phyloP scores from a whole-genome alignment of 1,140 invertebrate species.

The Drosophila seguyi region DNA sequence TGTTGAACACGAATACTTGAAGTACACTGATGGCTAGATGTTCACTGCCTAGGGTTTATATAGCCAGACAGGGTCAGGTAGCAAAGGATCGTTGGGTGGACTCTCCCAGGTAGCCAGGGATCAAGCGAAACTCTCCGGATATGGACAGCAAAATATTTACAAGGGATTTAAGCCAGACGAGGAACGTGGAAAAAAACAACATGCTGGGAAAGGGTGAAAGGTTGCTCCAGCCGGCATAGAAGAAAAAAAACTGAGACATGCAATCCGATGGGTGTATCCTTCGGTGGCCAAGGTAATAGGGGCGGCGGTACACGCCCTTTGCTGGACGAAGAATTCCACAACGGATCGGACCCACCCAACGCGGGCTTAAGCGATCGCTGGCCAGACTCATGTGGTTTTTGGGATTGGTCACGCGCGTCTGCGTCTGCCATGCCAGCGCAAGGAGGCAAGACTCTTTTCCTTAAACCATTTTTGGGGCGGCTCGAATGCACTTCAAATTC shows the following conservation, averaged over 20 bases:
- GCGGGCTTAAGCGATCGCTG: conserved; percentile 49
- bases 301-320: conserved; percentile 33
- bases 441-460: too few relatives aligned
- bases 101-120: conserved; percentile 17
- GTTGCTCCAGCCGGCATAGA: conserved; percentile 21
- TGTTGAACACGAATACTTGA: conserved; percentile 77
- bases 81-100: background rate
- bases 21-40: conserved; percentile 58
- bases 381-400: conserved; percentile 65
- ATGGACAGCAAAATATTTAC: conserved; percentile 60
- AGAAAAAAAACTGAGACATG: conserved; percentile 15
- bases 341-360: conserved; percentile 16
- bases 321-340: conserved; percentile 2
- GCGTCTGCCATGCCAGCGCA: background rate
- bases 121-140: conserved; percentile 30
- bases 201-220: conserved; percentile 49
- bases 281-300: conserved; percentile 50
- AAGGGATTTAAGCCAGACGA: conserved; percentile 39
- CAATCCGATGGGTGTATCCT: conserved; percentile 58
- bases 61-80: conserved; percentile 46
- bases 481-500: conserved; percentile 61
- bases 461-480: conserved; percentile 22
- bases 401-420: conserved; percentile 56
- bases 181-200: conserved; percentile 33
- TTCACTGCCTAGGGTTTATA: conserved; percentile 42